Conservation (phyloP, 2,113 vertebrate genomes). For the Rhinoderma darwinii region DNA sequence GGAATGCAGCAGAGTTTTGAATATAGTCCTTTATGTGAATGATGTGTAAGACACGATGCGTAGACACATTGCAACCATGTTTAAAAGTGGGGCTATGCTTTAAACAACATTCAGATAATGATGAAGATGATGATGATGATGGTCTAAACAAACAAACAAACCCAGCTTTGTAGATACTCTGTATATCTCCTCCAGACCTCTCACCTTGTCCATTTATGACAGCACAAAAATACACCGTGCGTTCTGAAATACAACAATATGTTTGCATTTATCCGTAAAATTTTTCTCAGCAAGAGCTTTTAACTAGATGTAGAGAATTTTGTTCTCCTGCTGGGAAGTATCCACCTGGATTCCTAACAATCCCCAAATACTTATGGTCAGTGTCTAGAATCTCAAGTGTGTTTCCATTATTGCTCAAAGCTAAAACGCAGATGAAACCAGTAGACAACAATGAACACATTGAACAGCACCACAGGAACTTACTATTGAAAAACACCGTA, state of each 20-base stretch:
- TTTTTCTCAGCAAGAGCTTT: conserved; percentile 51
- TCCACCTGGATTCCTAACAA: conserved; percentile 52
- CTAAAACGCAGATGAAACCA: conserved; percentile 36
- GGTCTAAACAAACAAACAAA: conserved; percentile 17
- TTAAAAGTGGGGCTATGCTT: no score
- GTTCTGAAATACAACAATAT: background rate
- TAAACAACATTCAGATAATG: background rate
- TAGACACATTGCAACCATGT: background rate
- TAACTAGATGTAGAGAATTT: conserved; percentile 55
- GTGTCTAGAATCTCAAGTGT: conserved; percentile 55
- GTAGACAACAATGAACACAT: conserved; percentile 37
- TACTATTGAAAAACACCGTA: conserved; percentile 33
- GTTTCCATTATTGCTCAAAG: conserved; percentile 53
- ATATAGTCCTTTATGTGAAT: background rate
- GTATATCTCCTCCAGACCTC: conserved; percentile 9
- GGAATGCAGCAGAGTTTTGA: background rate
- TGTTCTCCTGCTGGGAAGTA: conserved; percentile 42
- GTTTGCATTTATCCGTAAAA: conserved; percentile 48
- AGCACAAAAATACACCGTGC: background rate
- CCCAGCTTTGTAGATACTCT: background rate
- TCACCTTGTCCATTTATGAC: conserved; percentile 18
- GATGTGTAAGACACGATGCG: background rate
- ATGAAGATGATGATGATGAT: background rate
- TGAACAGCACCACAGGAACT: conserved; percentile 44
- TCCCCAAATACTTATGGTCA: conserved; percentile 52